Evolutionary conservation across 2,888 invertebrate genomes (phyloP).

Genomic region (Drosophila kambysellisi): DNA sequence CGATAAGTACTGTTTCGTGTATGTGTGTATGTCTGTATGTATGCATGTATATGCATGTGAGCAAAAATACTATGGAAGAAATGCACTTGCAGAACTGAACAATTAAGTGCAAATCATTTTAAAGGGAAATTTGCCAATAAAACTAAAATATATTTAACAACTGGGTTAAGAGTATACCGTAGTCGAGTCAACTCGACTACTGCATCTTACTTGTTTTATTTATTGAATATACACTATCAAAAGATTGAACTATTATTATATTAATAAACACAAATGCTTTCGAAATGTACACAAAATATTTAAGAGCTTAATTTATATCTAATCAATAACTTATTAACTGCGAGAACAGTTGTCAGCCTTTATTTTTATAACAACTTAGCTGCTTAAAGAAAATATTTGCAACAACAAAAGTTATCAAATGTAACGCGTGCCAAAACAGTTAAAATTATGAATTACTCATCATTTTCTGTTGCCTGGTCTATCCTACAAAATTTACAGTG

Average conservation of each 20-base stretch:
- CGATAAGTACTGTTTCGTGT: no score
- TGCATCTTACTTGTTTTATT: no score
- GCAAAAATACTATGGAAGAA: no score
- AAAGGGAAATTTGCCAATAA: no score
- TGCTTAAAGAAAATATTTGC: not conserved
- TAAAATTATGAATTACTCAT: slow-evolving; percentile 33
- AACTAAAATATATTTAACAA: no score
- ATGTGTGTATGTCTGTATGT: no score
- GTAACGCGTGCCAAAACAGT: slow-evolving; percentile 27
- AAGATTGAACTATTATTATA: not conserved
- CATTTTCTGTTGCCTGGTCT: slow-evolving; percentile 24
- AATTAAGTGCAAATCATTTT: no score
- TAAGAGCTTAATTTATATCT: not conserved
- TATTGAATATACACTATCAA: not conserved
- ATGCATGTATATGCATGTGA: no score
- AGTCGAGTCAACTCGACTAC: no score
- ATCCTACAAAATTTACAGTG: slow-evolving; percentile 26
- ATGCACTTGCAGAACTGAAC: no score
- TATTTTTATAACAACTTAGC: not conserved
- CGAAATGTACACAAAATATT: no score
- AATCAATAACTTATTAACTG: slow-evolving; percentile 15
- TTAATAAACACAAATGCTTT: not conserved
- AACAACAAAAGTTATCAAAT: slow-evolving; percentile 6
- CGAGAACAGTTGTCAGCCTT: not conserved
- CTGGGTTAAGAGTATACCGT: no score